A percentile compares a stretch with the other conserved stretches of the same genome.
Conservation (phyloP, 2,888 invertebrate species). For the Listrodromus nycthemerus region DNA sequence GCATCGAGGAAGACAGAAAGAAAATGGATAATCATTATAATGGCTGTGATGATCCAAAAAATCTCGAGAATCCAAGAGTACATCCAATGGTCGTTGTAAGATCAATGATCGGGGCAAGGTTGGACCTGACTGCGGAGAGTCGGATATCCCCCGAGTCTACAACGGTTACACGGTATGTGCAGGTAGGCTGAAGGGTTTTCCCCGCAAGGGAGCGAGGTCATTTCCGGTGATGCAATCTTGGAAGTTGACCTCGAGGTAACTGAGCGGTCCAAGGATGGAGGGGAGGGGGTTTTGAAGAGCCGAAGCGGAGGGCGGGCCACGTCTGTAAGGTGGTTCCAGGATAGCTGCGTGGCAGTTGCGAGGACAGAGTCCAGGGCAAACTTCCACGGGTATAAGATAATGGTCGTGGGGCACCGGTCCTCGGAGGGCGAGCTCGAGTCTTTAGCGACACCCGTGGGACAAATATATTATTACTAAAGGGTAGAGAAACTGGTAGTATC, state of each 20-base stretch:
- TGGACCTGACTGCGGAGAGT: slow-evolving; percentile 25
- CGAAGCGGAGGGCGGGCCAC: slow-evolving; percentile 21
- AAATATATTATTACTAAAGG: slow-evolving; percentile 82
- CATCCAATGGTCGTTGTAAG: neutral
- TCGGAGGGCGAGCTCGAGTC: slow-evolving; percentile 71
- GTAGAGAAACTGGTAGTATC: slow-evolving; percentile 72
- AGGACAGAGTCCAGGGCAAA: slow-evolving; percentile 56
- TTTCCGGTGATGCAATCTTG: slow-evolving; percentile 64
- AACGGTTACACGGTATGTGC: slow-evolving; percentile 40
- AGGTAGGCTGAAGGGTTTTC: slow-evolving; percentile 7
- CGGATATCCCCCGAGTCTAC: slow-evolving; percentile 5
- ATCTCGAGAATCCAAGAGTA: neutral
- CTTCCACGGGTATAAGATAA: slow-evolving; percentile 75
- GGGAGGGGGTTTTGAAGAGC: neutral
- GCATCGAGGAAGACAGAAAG: neutral
- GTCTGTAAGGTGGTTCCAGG: slow-evolving; percentile 29
- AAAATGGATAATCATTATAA: neutral
- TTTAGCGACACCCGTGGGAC: slow-evolving; percentile 80
- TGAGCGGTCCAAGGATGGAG: slow-evolving; percentile 18
- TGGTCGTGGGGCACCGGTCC: slow-evolving; percentile 74
- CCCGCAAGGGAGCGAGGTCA: slow-evolving; percentile 51
- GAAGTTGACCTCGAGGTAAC: slow-evolving; percentile 55
- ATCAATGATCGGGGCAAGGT: neutral
- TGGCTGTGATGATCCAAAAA: neutral
- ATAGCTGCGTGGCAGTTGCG: slow-evolving; percentile 29